Base-by-base conservation (phyloP, 2,888 invertebrate genomes). In the Cecidostiba fungosa region DNA sequence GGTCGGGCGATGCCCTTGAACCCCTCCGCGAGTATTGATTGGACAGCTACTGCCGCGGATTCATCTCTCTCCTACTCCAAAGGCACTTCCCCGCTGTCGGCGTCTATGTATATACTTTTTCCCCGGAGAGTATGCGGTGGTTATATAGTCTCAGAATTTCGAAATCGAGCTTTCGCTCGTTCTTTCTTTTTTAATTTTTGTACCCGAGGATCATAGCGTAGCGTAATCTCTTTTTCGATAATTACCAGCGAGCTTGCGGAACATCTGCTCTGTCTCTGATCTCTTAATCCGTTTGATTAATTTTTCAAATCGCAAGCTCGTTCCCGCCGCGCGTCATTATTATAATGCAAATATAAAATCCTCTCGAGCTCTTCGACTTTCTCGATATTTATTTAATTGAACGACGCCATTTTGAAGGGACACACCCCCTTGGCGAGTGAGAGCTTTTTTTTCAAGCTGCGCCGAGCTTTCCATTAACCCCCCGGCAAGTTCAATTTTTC, bases 1-100 rank as follows among this genome's bases (percentile, higher is more conserved):
- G 93, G 91, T 92, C 92, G 92, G 92, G 91, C 93, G 92, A 93
- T 93, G 93, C 92, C 93, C 93, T 93, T 93, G 92, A 93, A 93
- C 92, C 93, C 92, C 91, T 72, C 54, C 81, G 43, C 29, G 90
- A 91, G 92, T 93, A 93, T 93, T 93, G 93, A 93, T 93, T 93
- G 92, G 92, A 62, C 43, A 36, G 73, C n/a, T 8, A n/a, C 54
- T 59, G 10, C n/a, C 54, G 54, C 54, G n/a, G n/a, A 59, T 59
- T 59, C 54, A 59, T 59, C 54, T 59, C 54, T 59, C 54, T n/a
- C n/a, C n/a, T 59, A n/a, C 50, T 19, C 54, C 23, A 59, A 6
- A 59, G 54, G 23, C 54, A 59, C 54, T 59, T n/a, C n/a, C 16
- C 50, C 19, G 50, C 50, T 50, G 50, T 50, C 50, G 50, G 50